Base-by-base conservation (phyloP, 2,888 invertebrate species). In the Cerceris rybyensis region DNA sequence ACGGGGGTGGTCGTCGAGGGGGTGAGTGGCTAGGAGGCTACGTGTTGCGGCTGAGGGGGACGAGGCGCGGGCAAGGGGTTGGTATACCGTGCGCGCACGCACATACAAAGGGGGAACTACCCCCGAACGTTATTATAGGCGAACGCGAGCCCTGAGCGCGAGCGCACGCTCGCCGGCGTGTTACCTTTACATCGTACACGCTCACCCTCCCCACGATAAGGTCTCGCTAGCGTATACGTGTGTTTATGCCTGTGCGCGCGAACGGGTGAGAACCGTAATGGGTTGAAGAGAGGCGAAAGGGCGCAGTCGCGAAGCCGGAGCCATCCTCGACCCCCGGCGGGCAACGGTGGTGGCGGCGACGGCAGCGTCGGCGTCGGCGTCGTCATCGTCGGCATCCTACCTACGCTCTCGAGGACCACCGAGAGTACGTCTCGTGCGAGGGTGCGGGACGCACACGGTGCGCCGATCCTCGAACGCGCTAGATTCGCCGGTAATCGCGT, bases 221-320 rank as follows among this genome's bases (percentile, higher is more conserved):
- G 63, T 64, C 57, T 67, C 50, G 6, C 43, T 5, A 8, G 59
- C 17, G 57, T 67, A 52, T 70, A 54, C 66, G 75, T 76, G 75
- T 67, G 72, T 63, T 65, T 76, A 68, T 64, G 70, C n/a, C 60
- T 49, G 76, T 69, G 78, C 70, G 60, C 64, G 65, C 42, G 65
- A 69, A 69, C 59, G 57, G 68, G 75, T 76, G 84, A 82, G 82
- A 73, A 81, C 77, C 85, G 84, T 86, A 88, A 88, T 85, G 84
- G 88, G 87, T 88, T 88, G 88, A 87, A 88, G 87, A 84, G 87
- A 84, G 78, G 61, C 70, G 81, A 85, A 84, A 87, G 83, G 75
- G 90, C 90, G 90, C 90, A 90, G 89, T 82, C 90, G 90, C 90
- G 81, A 82, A 85, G 86, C 81, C 75, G 84, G 86, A 82, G 77